Evolutionary conservation across 2,797 vertebrate genomes (phyloP).

Genomic region (Chrysocyon brachyurus): DNA sequence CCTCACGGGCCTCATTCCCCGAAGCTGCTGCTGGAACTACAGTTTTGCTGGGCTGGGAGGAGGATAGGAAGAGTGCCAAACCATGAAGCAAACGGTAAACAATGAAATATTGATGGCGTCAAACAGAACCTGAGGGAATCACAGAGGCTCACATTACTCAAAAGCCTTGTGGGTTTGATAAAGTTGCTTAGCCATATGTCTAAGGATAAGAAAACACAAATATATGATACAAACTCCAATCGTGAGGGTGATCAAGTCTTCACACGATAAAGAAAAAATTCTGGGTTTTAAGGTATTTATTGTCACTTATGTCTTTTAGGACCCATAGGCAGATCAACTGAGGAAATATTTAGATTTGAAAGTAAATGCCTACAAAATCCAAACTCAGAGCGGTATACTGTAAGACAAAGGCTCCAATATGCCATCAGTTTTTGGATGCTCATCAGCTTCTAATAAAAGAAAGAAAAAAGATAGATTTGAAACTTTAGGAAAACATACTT

Average conservation of each 20-base stretch:
- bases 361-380: not conserved
- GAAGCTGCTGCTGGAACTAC: not conserved
- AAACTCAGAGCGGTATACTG: not conserved
- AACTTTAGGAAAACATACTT: not conserved
- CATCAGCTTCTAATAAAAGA: not conserved
- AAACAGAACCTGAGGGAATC: not conserved
- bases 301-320: not conserved
- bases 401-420: not conserved
- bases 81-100: not conserved
- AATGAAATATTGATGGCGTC: constrained; percentile 7
- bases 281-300: not conserved
- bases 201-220: constrained; percentile 43
- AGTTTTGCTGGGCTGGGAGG: not conserved
- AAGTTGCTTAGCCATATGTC: not conserved
- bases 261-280: constrained; percentile 10
- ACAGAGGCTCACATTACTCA: not conserved
- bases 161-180: not conserved
- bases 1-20: not conserved
- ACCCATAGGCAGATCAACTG: not conserved
- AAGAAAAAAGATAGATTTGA: not conserved
- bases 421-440: not conserved
- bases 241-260: not conserved
- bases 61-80: not conserved
- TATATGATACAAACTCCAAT: not conserved
- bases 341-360: constrained; percentile 19